Evolutionary conservation across 1,140 invertebrate species (phyloP), one percentile per base, ranked within the genome.

Genomic region (Cepaea nemoralis): DNA sequence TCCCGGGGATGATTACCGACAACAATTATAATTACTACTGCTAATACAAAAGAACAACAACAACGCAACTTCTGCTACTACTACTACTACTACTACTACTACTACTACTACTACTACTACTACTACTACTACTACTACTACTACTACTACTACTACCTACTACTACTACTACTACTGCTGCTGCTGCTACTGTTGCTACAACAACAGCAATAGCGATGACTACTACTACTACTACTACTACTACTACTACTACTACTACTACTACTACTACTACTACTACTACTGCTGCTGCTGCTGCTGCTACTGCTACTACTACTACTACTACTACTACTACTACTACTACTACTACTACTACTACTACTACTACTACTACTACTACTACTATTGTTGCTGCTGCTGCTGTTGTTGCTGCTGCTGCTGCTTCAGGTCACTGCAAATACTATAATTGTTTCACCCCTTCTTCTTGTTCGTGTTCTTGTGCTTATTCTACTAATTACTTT

Each of bases 341-440:
- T 12, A 22, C 22, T 55, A 59, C 16, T 27, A 67, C 63, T 67
- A 27, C 33, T 67, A 67, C 33, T 67, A 67, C 33, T n/a, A n/a
- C 27, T 67, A 67, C 33, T 67, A 67, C 33, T 67, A 67, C 33
- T 67, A 67, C 33, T 67, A 67, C 33, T 67, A 67, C 33, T 67
- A 67, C 33, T 67, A 67, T n/a, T 67, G 27, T n/a, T 67, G 27
- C 33, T 67, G 27, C 33, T 67, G 27, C 33, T 67, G 27, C 33
- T 67, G 27, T n/a, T 67, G 27, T n/a, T 67, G 33, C 33, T 67
- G 33, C 33, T 67, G 33, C 33, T 67, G 33, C 33, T 67, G 33
- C 33, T 67, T 27, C 33, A 14, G 27, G 12, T n/a, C 24, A 27
- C 33, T 27, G 27, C 33, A 14, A n/a, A 14, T 67, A 67, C 33